phyloP scores from a whole-genome alignment of 92 coral and sea anemone species.

The Ricordea florida region DNA sequence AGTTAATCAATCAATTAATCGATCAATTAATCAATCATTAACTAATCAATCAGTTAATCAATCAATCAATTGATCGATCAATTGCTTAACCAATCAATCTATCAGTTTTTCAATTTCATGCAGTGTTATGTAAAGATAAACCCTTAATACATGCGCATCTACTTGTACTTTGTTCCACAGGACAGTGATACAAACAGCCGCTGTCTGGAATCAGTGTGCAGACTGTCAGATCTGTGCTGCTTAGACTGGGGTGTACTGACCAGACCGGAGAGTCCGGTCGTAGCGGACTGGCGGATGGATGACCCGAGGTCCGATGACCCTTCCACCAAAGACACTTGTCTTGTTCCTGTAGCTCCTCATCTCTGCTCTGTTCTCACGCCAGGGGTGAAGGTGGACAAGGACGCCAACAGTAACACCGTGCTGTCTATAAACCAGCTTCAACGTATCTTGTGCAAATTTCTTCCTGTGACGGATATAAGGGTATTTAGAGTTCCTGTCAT shows the following conservation, averaged over 20 bases:
- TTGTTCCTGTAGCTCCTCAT: conserved; percentile 48
- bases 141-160: neutral
- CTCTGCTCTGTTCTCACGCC: conserved; percentile 24
- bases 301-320: conserved; percentile 13
- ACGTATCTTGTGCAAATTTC: conserved; percentile 23
- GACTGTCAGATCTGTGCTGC: conserved; percentile 37
- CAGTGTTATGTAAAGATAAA: neutral
- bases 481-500: conserved; percentile 59
- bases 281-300: conserved; percentile 7
- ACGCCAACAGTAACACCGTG: conserved; percentile 44
- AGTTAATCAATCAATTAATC: too few relatives aligned
- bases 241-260: conserved; percentile 76
- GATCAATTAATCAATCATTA: too few relatives aligned
- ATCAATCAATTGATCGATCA: too few relatives aligned
- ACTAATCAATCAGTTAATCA: too few relatives aligned
- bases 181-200: conserved; percentile 55
- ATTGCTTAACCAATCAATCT: too few relatives aligned
- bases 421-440: conserved; percentile 58
- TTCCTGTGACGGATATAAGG: conserved; percentile 51
- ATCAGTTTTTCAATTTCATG: neutral
- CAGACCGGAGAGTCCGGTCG: conserved; percentile 2
- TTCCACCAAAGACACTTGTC: conserved; percentile 12
- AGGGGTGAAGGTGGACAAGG: conserved; percentile 14
- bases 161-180: neutral
- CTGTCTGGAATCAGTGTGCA: conserved; percentile 44